A percentile compares a stretch with the other conserved stretches of the same genome.
Evolutionary conservation across 2,888 invertebrate genomes (phyloP).

Genomic region (Eurois occulta): DNA sequence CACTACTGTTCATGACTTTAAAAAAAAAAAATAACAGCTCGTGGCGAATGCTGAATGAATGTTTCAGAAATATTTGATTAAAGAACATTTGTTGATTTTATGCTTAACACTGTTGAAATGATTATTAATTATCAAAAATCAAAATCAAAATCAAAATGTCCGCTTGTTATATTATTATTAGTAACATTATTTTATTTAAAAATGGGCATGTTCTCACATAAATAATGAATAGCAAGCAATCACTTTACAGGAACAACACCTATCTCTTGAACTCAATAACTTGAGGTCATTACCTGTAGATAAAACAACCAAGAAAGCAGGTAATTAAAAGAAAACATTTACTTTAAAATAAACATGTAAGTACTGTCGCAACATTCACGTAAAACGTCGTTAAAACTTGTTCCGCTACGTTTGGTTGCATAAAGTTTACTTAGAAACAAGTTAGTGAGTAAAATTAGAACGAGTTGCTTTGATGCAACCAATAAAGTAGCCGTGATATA

Average conservation of each 20-base stretch:
- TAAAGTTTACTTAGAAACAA: conserved; percentile 52
- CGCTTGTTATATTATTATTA: not conserved
- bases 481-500: conserved; percentile 43
- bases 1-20: not conserved
- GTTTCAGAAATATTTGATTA: not conserved
- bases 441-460: conserved; percentile 48
- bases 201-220: not conserved
- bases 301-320: not conserved
- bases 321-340: conserved; percentile 12
- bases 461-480: conserved; percentile 55
- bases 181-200: not conserved
- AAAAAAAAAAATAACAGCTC: not conserved
- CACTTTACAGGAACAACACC: not conserved
- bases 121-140: too few species aligned
- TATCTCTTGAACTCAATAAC: not conserved
- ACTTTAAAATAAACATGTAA: conserved; percentile 28
- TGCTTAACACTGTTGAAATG: not conserved
- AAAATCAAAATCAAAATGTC: too few species aligned
- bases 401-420: conserved; percentile 34
- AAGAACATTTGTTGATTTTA: not conserved
- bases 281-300: not conserved
- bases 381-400: conserved; percentile 57
- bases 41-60: not conserved
- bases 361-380: conserved; percentile 21
- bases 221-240: not conserved